Base-by-base conservation (phyloP, 2,113 vertebrate species). In the Orientallactaga bullata region DNA sequence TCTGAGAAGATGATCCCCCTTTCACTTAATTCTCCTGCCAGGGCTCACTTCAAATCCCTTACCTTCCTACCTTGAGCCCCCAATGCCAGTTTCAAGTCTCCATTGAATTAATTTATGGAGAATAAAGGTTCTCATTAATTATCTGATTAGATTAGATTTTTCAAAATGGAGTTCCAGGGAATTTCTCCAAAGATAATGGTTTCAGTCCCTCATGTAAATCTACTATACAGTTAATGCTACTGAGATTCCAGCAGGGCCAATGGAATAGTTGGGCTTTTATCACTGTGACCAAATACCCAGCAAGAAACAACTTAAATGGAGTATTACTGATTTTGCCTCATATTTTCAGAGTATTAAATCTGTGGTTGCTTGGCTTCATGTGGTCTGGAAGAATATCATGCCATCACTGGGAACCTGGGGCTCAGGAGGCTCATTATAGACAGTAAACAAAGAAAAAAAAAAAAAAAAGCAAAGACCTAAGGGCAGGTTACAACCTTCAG, bases 111-210 rank as follows among this genome's bases (percentile, higher is more conserved):
- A 66, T 51, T 92, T 32, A 24, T 72, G 72, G 51, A 68, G 74
- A 93, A 85, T 58, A 39, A 79, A 35, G 58, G 4, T 81, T 84
- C 71, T 85, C 42, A 65, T 90, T 94, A 85, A 68, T 77, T 95
- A 68, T 83, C 51, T 58, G 30, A 94, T 83, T 78, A 85, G 21
- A 71, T 79, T 92, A 58, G 35, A 66, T 85, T 96, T 86, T 97
- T 88, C 60, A 71, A 93, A 93, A 69, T 78, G 7, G 35, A 90
- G 39, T 91, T 74, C n/a, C 66, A 83, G 35, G 65, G 85, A 79
- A 92, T 47, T 30, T 87, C 87, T 85, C 51, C 71, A 68, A 90
- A 35, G 73, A 5, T 18, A 20, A 82, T 39, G 12, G 17, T 83
- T 95, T 76, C 3, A 28, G 63, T 47, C 9, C 21, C 7, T 35